These are phyloP conservation scores for Mirounga angustirostris DNA, from an alignment of 2,113 vertebrate genomes.

Conservation along the genomic window DNA sequence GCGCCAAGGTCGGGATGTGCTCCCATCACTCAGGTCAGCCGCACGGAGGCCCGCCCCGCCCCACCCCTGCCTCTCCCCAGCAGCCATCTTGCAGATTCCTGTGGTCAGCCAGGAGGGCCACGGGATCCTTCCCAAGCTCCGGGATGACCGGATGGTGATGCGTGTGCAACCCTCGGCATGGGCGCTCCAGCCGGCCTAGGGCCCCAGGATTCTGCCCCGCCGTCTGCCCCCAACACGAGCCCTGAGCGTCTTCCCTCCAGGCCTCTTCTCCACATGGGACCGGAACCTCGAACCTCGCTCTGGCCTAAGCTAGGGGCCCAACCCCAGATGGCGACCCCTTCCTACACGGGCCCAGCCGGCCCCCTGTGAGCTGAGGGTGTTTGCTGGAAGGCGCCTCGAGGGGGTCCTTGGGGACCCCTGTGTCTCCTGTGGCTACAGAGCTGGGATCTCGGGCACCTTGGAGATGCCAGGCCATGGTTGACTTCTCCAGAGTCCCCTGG, in stretches of 20 bases:
- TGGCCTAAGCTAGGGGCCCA: fast-evolving
- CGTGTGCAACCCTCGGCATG: fast-evolving
- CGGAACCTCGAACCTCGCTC: not conserved
- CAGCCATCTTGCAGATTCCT: not conserved
- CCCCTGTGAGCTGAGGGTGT: not conserved
- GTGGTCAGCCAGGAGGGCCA: not conserved
- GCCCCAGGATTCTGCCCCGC: too few relatives aligned
- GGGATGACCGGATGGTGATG: not conserved
- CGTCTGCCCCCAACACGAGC: not conserved
- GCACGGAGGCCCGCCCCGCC: not conserved
- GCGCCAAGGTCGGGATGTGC: fast-evolving
- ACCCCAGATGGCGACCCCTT: fast-evolving
- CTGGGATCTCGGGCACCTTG: not conserved
- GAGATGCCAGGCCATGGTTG: not conserved
- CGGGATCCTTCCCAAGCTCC: not conserved
- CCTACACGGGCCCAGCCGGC: fast-evolving
- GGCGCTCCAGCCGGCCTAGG: fast-evolving
- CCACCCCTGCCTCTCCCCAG: not conserved
- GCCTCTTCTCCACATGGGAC: fast-evolving
- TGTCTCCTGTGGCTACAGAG: not conserved
- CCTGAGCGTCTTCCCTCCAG: fast-evolving
- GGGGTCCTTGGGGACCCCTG: fast-evolving
- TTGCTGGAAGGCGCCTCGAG: not conserved
- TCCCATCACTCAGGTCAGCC: not conserved
- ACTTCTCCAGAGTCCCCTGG: not conserved